Evolutionary conservation across 2,888 invertebrate species (phyloP).

Genomic region (Acleris emargana): DNA sequence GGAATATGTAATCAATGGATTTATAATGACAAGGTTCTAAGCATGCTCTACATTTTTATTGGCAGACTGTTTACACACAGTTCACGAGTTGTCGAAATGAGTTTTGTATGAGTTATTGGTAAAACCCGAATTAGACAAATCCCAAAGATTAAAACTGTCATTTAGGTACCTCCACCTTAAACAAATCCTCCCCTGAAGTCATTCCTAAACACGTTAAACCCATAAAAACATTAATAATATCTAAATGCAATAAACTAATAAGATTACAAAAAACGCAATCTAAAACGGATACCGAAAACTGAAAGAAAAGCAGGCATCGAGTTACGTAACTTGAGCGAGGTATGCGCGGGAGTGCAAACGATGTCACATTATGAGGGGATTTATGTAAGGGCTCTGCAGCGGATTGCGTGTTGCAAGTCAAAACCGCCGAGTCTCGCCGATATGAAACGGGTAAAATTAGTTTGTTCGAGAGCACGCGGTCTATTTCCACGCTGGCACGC

Average conservation of each 20-base stretch:
- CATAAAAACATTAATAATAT: too few relatives aligned
- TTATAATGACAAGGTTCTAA: too few relatives aligned
- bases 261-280: neutral
- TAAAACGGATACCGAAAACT: conserved; percentile 11
- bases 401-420: conserved; percentile 65
- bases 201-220: too few relatives aligned
- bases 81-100: too few relatives aligned
- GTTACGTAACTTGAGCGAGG: conserved; percentile 23
- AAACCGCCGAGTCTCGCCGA: conserved; percentile 58
- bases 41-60: too few relatives aligned
- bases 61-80: neutral
- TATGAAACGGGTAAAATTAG: conserved; percentile 72
- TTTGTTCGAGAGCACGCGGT: conserved; percentile 75
- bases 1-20: too few relatives aligned
- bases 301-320: conserved; percentile 6
- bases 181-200: too few relatives aligned
- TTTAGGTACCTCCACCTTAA: too few relatives aligned
- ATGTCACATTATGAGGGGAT: conserved; percentile 39
- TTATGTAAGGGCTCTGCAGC: conserved; percentile 51
- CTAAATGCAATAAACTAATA: neutral
- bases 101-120: too few relatives aligned
- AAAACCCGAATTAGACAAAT: too few relatives aligned
- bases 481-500: conserved; percentile 77
- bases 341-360: conserved; percentile 19
- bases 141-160: too few relatives aligned